Percentiles rank a stretch among this genome's conserved stretches.
These are phyloP conservation scores for Eupelmus urozonus DNA, from an alignment of 2,888 invertebrate genomes.

Conservation along the genomic window DNA sequence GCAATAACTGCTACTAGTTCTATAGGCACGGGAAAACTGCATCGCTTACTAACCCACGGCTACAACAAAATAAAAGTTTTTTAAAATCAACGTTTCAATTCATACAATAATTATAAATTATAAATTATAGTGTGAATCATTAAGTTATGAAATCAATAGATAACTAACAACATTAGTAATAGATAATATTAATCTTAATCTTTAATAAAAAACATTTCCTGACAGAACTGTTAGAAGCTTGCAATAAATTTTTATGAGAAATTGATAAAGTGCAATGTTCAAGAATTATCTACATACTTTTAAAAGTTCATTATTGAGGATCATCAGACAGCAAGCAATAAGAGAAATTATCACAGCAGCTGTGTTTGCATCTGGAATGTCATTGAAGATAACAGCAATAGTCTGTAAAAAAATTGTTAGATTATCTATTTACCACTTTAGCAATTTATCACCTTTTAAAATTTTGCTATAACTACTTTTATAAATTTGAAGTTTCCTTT, in stretches of 20 bases:
- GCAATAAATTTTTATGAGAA: constrained; percentile 3
- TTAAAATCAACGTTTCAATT: constrained; percentile 24
- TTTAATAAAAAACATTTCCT: constrained; percentile 3
- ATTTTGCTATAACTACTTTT: constrained; percentile 76
- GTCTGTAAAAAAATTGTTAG: constrained; percentile 78
- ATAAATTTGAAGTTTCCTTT: constrained; percentile 82
- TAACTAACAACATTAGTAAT: not conserved
- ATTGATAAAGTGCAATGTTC: constrained; percentile 16
- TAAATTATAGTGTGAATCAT: constrained; percentile 9
- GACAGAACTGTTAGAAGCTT: not conserved
- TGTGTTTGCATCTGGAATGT: constrained; percentile 80
- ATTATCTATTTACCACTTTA: constrained; percentile 33
- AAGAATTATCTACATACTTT: constrained; percentile 81
- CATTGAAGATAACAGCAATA: constrained; percentile 80
- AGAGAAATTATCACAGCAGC: constrained; percentile 82
- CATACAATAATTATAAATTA: constrained; percentile 17
- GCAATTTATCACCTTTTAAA: too few species aligned
- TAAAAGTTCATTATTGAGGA: constrained; percentile 82
- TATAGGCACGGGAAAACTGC: constrained; percentile 85
- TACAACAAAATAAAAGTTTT: constrained; percentile 70
- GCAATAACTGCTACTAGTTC: constrained; percentile 85
- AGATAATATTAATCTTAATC: too few species aligned
- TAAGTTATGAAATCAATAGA: not conserved
- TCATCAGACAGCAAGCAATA: constrained; percentile 81
- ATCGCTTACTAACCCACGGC: constrained; percentile 80